A percentile compares a stretch with the other conserved stretches of the same genome.
Conservation (phyloP, 1,140 invertebrate genomes). For the Phymastichus coffea region DNA sequence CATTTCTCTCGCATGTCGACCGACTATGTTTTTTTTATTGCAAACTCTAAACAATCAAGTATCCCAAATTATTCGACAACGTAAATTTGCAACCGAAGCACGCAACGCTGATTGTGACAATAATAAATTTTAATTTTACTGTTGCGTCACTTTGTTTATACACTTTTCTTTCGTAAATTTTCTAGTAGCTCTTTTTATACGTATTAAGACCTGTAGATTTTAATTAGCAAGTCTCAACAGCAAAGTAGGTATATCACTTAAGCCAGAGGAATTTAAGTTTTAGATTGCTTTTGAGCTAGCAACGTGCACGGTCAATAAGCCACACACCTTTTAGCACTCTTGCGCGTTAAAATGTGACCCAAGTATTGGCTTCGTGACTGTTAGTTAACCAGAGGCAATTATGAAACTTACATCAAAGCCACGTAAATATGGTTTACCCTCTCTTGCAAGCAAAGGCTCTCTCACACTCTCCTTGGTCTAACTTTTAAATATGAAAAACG, state of each 20-base stretch:
- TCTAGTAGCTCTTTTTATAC: too few relatives aligned
- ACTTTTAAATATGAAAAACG: neutral
- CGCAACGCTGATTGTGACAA: too few relatives aligned
- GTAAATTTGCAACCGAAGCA: too few relatives aligned
- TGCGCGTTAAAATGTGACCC: neutral
- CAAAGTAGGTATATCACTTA: neutral
- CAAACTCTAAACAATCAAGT: too few relatives aligned
- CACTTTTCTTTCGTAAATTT: too few relatives aligned
- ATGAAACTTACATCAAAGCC: constrained; percentile 21
- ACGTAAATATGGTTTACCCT: constrained; percentile 11
- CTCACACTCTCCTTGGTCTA: neutral
- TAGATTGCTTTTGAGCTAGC: neutral
- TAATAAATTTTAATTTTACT: too few relatives aligned
- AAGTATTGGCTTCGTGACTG: neutral
- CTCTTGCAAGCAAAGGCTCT: neutral
- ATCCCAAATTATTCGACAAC: too few relatives aligned
- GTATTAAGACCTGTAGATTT: neutral
- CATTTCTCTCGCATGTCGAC: too few relatives aligned
- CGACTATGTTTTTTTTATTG: too few relatives aligned
- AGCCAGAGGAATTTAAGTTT: neutral
- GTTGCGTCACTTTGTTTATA: too few relatives aligned
- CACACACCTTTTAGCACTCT: neutral
- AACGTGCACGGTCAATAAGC: neutral
- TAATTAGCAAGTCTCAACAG: neutral
- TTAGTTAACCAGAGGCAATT: constrained; percentile 20